Conservation (phyloP, 2,113 vertebrate species). For the Megaceryle maxima region DNA sequence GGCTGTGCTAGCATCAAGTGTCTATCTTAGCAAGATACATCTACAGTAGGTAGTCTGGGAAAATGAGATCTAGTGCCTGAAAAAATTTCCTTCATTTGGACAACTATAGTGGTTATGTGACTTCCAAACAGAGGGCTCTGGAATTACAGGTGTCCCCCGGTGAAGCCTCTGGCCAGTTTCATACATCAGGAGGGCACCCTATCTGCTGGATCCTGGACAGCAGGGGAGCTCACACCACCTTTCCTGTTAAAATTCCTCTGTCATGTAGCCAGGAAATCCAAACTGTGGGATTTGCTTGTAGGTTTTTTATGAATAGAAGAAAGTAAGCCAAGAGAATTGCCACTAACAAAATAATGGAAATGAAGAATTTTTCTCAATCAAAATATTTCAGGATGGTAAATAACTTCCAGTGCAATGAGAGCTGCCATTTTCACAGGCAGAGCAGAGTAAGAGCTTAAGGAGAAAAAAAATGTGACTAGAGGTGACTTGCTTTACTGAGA, state of each 20-base stretch:
- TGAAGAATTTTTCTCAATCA: neutral
- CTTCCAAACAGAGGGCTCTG: neutral
- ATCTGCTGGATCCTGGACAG: neutral
- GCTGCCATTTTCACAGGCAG: neutral
- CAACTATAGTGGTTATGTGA: no score
- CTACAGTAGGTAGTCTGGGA: neutral
- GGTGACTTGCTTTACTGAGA: neutral
- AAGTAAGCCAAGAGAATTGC: neutral
- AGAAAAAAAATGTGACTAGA: neutral
- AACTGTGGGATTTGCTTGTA: neutral
- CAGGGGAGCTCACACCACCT: fast-evolving
- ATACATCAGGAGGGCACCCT: neutral
- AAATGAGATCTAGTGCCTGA: neutral
- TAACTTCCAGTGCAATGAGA: neutral
- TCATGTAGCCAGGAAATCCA: neutral
- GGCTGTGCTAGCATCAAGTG: no score
- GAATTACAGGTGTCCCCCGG: neutral
- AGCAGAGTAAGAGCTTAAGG: neutral
- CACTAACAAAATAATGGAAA: neutral
- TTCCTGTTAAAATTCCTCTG: neutral
- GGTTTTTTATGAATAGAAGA: neutral
- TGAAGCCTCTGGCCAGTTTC: neutral
- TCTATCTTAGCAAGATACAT: neutral
- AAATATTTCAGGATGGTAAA: neutral
- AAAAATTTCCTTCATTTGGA: neutral